Evolutionary conservation across 2,888 invertebrate genomes (phyloP), one percentile per base, ranked within the genome.

Genomic region (Drosophila conformis): DNA sequence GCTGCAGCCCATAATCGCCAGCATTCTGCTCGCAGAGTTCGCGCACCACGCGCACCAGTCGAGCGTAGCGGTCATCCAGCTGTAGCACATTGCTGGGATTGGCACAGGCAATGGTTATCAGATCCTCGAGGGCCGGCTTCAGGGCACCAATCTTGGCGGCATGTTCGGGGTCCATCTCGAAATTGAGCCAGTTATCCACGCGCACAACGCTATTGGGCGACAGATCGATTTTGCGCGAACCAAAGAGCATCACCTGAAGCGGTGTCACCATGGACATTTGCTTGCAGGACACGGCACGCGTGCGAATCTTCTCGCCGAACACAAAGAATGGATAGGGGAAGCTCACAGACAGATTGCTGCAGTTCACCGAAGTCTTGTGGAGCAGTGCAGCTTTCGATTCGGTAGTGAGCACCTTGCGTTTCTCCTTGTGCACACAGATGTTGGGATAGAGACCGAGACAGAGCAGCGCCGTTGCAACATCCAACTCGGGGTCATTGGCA

Each of bases 301-400:
- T 99, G 63, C 99, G 96, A 65, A 99, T 98, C 95, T 99, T 99
- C 94, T 99, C 99, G 0, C 99, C 99, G 93, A 99, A 99, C 66
- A 99, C 97, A 92, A 99, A 99, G 92, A 99, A 96, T 0, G 99
- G 99, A 77, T 97, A 98, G 0, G 97, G 97, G 91, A 99, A 99
- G 77, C 95, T 95, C 69, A 97, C 96, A 58, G 97, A 97, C 59
- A 95, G 94, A 91, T 97, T 97, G 85, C 96, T 96, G 93, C 98
- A 98, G 94, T 99, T 99, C 4, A 99, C 98, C 0, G 99, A 99
- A 0, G 98, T 98, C 93, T 99, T 99, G 94, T 99, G 98, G 73
- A 99, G 97, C 2, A 99, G 94, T 0, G 99, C 99, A 0, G 97
- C 96, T 92, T 98, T 98, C 64, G 98, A 97, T 94, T 99, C 99